A percentile compares a stretch with the other conserved stretches of the same genome.
These are phyloP conservation scores for Anthoscopus minutus DNA, from an alignment of 2,113 vertebrate species.

Conservation along the genomic window DNA sequence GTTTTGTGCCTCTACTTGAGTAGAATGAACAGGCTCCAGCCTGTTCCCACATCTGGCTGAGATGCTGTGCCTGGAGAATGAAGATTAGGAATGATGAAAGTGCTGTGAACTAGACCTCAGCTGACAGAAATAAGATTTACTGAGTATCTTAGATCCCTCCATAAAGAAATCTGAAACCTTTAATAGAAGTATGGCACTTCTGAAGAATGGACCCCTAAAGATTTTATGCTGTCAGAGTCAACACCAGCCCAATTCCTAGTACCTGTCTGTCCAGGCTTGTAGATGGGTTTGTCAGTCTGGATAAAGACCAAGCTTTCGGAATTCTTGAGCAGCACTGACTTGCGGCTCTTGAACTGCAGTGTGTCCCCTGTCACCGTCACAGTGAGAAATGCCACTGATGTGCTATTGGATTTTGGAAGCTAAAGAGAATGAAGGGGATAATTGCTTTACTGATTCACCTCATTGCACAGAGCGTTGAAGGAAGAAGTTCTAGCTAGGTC, in stretches of 20 bases:
- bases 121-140: neutral
- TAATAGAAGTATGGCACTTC: neutral
- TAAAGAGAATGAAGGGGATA: neutral
- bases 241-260: neutral
- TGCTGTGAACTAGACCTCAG: neutral
- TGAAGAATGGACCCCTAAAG: neutral
- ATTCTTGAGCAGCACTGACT: constrained; percentile 49
- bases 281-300: constrained; percentile 75
- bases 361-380: constrained; percentile 54
- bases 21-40: neutral
- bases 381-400: constrained; percentile 54
- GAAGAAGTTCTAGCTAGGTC: neutral
- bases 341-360: constrained; percentile 55
- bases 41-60: neutral
- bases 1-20: neutral
- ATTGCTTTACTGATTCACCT: neutral
- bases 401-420: constrained; percentile 28
- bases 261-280: constrained; percentile 72
- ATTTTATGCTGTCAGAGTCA: neutral
- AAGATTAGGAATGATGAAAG: neutral
- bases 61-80: neutral
- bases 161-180: neutral
- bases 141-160: neutral
- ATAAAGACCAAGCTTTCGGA: constrained; percentile 60
- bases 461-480: neutral